These are phyloP conservation scores for Cyphomyrus plagiostoma DNA, from an alignment of 2,113 vertebrate genomes.

Conservation along the genomic window DNA sequence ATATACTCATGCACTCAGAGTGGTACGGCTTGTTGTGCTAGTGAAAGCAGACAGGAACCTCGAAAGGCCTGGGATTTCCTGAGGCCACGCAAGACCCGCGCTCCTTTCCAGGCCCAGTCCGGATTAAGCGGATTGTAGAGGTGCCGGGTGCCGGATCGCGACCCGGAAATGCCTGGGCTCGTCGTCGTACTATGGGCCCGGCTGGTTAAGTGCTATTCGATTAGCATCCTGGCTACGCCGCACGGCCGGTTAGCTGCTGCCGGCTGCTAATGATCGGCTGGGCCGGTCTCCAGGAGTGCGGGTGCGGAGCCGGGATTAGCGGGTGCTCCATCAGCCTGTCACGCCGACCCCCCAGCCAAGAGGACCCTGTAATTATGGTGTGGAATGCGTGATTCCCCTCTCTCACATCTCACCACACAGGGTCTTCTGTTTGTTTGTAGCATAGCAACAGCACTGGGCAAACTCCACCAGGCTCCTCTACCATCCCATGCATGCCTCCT, in stretches of 20 bases:
- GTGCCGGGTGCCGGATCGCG: conserved; percentile 31
- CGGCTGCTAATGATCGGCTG: neutral
- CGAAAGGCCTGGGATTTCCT: conserved; percentile 9
- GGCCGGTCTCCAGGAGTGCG: neutral
- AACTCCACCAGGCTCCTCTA: neutral
- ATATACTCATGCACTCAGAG: neutral
- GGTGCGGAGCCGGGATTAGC: neutral
- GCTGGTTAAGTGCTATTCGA: neutral
- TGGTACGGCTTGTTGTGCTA: neutral
- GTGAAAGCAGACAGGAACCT: neutral
- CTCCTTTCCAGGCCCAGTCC: neutral
- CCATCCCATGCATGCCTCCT: neutral
- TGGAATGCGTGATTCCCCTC: neutral
- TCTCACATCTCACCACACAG: neutral
- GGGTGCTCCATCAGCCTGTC: neutral
- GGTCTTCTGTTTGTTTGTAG: conserved; percentile 47
- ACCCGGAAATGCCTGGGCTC: conserved; percentile 27
- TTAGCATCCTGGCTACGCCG: neutral
- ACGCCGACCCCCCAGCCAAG: neutral
- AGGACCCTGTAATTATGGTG: conserved; percentile 18
- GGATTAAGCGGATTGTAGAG: neutral
- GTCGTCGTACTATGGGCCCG: conserved; percentile 28
- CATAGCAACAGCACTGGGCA: conserved; percentile 38
- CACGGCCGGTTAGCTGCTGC: neutral
- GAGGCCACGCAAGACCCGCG: conserved; percentile 24